A percentile compares a stretch with the other conserved stretches of the same genome.
These are phyloP conservation scores for Carassius gibelio DNA, from an alignment of 2,113 vertebrate genomes.

Conservation along the genomic window DNA sequence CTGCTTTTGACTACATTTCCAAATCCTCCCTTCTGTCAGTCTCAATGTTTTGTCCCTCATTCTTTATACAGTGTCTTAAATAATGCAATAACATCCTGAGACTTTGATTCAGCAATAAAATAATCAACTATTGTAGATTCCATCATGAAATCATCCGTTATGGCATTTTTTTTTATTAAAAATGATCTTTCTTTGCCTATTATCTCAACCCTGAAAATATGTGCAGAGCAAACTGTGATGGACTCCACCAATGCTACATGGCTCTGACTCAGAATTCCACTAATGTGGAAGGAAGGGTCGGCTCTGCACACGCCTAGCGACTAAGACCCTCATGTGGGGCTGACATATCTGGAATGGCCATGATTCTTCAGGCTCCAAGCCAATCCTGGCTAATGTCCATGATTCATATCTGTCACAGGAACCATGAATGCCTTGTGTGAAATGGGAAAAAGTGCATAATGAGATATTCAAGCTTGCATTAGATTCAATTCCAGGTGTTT, in stretches of 20 bases:
- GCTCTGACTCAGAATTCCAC: slow-evolving; percentile 49
- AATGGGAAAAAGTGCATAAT: background rate
- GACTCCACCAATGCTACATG: slow-evolving; percentile 6
- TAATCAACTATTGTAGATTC: background rate
- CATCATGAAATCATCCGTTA: background rate
- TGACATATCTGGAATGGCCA: slow-evolving; percentile 33
- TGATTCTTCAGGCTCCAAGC: slow-evolving; percentile 13
- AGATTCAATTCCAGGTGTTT: slow-evolving; percentile 26
- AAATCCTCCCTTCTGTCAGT: slow-evolving; percentile 3
- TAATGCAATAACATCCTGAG: background rate
- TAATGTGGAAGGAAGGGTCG: slow-evolving; percentile 51
- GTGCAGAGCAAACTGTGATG: slow-evolving; percentile 30
- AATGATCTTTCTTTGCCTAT: slow-evolving; percentile 25
- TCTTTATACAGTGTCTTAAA: background rate
- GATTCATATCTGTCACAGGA: background rate
- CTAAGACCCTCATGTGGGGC: slow-evolving; percentile 19
- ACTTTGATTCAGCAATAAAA: slow-evolving; percentile 8
- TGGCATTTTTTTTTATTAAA: background rate
- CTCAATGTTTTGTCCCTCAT: background rate
- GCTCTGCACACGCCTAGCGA: slow-evolving; percentile 14
- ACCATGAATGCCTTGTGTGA: background rate
- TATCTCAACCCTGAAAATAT: slow-evolving; percentile 17
- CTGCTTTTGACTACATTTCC: background rate
- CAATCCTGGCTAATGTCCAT: background rate
- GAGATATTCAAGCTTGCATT: background rate